A percentile compares a stretch with the other conserved stretches of the same genome.
Conservation (phyloP, 2,113 vertebrate genomes). For the Promerops cafer region DNA sequence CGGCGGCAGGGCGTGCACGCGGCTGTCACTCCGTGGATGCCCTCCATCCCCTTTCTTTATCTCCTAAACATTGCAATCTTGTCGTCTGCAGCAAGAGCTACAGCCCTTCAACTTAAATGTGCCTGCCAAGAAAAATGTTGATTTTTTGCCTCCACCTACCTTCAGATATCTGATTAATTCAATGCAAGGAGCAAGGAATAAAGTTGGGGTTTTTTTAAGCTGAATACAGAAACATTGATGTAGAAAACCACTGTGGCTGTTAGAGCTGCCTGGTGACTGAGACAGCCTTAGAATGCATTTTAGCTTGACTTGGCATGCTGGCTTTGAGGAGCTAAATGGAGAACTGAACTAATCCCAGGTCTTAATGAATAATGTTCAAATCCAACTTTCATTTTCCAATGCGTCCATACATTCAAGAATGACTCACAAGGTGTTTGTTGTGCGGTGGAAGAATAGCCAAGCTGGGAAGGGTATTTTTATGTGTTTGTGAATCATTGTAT, state of each 20-base stretch:
- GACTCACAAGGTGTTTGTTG: conserved; percentile 36
- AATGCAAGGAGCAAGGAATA: neutral
- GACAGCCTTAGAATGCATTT: neutral
- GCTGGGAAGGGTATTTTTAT: conserved; percentile 52
- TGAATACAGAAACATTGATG: neutral
- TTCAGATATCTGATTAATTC: neutral
- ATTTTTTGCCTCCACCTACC: neutral
- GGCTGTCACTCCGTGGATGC: neutral
- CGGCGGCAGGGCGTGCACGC: neutral
- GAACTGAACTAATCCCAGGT: neutral
- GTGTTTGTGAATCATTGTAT: conserved; percentile 72
- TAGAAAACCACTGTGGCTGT: neutral
- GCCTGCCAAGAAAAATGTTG: conserved; percentile 11
- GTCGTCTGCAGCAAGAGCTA: neutral
- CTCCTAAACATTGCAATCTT: neutral
- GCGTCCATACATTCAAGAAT: neutral
- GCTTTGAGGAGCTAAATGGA: neutral
- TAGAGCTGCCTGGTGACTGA: neutral
- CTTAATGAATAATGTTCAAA: neutral
- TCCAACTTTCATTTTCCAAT: neutral
- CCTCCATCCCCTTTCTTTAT: conserved; percentile 43
- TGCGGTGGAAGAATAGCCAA: conserved; percentile 34
- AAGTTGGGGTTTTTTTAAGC: neutral
- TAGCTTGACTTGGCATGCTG: neutral
- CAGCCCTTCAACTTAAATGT: neutral